Percentiles rank a stretch among this genome's conserved stretches.
phyloP scores from a whole-genome alignment of 2,888 invertebrate species.

The Eulithis testata region DNA sequence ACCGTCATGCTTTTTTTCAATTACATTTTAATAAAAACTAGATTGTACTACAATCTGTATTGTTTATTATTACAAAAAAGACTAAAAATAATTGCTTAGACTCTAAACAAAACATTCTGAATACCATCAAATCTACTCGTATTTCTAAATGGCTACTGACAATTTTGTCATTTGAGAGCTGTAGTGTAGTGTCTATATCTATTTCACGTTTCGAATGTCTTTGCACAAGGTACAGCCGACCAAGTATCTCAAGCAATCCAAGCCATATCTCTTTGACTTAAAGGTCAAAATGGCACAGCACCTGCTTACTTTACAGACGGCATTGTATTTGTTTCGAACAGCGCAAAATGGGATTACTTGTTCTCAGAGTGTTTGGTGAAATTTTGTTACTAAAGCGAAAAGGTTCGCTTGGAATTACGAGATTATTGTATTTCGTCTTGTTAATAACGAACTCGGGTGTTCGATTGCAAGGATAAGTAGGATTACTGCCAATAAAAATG shows the following conservation, averaged over 20 bases:
- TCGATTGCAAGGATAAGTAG: constrained; percentile 47
- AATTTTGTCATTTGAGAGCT: constrained; percentile 33
- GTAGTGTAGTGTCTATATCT: constrained; percentile 23
- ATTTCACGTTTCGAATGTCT: constrained; percentile 35
- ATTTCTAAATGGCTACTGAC: constrained; percentile 29
- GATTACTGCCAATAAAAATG: constrained; percentile 51
- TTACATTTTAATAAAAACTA: too few species aligned
- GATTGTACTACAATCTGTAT: neutral
- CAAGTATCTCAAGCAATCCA: constrained; percentile 17
- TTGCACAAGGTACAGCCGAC: constrained; percentile 29
- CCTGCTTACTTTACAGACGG: constrained; percentile 41
- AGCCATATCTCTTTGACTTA: constrained; percentile 31
- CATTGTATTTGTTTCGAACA: constrained; percentile 53
- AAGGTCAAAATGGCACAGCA: constrained; percentile 28
- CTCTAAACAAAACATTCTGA: constrained; percentile 49
- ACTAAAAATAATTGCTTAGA: constrained; percentile 36
- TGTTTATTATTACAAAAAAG: neutral
- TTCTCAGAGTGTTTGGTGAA: constrained; percentile 49
- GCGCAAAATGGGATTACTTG: constrained; percentile 58
- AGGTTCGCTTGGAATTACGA: constrained; percentile 50
- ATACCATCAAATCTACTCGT: constrained; percentile 35
- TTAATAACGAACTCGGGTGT: constrained; percentile 50
- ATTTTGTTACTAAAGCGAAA: constrained; percentile 54
- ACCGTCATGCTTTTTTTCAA: too few species aligned
- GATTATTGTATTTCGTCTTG: constrained; percentile 51